Evolutionary conservation across 2,113 vertebrate species (phyloP).

Genomic region (Mormyrus lacerda): DNA sequence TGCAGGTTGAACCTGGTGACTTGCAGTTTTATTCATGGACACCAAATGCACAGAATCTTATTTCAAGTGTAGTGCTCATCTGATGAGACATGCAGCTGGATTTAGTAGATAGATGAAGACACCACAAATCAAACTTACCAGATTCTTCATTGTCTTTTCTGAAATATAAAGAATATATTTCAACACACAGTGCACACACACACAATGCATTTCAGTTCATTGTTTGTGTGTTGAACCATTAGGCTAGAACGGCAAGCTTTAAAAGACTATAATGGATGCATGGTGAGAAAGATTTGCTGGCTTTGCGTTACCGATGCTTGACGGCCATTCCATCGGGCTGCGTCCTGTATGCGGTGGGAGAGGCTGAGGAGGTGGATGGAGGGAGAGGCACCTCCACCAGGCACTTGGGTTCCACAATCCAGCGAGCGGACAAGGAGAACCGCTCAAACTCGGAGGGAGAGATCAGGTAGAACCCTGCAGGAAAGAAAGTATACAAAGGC

Average conservation of each 20-base stretch:
- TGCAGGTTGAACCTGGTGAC: background rate
- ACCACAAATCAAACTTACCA: constrained; percentile 44
- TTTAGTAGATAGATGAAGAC: background rate
- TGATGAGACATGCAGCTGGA: background rate
- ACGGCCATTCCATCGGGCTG: constrained; percentile 49
- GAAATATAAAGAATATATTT: constrained; percentile 23
- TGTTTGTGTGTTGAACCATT: background rate
- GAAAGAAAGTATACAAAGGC: background rate
- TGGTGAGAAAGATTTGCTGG: background rate
- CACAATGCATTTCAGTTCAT: background rate
- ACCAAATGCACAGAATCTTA: background rate
- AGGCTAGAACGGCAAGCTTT: background rate
- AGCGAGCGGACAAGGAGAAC: constrained; percentile 87
- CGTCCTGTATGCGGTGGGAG: constrained; percentile 24
- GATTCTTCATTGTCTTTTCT: constrained; percentile 38
- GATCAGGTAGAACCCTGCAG: constrained; percentile 89
- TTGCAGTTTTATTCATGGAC: background rate
- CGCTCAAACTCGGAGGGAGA: constrained; percentile 94
- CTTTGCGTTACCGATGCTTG: constrained; percentile 55
- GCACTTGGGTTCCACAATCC: constrained; percentile 79
- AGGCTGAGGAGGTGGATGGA: constrained; percentile 34
- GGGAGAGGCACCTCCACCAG: constrained; percentile 62
- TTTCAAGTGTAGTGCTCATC: background rate
- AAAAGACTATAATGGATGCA: background rate
- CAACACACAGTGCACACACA: background rate